These are phyloP conservation scores for Corynorhinus townsendii DNA, from an alignment of 2,113 vertebrate species.

Conservation along the genomic window DNA sequence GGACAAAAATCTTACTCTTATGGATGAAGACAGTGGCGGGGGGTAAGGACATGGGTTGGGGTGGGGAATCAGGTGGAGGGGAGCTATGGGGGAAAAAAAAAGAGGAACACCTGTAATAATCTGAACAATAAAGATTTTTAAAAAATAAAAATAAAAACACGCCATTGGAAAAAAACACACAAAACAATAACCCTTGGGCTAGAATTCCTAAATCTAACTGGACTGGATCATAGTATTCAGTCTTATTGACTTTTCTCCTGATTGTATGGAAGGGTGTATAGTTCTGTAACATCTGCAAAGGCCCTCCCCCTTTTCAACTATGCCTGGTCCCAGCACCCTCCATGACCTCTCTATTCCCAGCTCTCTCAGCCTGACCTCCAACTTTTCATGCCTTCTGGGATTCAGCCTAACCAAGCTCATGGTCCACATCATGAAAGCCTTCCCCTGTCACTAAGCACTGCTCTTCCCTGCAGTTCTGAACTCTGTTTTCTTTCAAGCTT, in stretches of 20 bases:
- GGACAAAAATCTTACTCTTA: too few species aligned
- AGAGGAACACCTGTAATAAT: too few species aligned
- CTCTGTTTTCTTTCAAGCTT: background rate
- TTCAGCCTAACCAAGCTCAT: background rate
- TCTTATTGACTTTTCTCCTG: background rate
- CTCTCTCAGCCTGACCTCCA: background rate
- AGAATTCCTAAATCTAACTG: background rate
- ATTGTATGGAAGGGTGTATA: background rate
- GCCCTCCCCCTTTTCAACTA: background rate
- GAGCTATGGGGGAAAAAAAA: too few species aligned
- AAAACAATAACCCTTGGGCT: background rate
- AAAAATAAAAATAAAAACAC: too few species aligned
- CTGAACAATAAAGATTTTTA: too few species aligned
- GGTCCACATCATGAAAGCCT: background rate
- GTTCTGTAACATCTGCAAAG: background rate
- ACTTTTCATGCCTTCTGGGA: background rate
- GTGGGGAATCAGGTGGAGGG: too few species aligned
- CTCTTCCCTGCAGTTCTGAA: background rate
- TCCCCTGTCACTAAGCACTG: too few species aligned
- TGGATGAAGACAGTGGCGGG: too few species aligned
- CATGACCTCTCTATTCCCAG: background rate
- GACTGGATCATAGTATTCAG: background rate
- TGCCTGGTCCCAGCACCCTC: background rate
- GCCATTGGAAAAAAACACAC: too few species aligned
- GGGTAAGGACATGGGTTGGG: too few species aligned